Evolutionary conservation across 2,888 invertebrate species (phyloP).

Genomic region (Leistus spinibarbis): DNA sequence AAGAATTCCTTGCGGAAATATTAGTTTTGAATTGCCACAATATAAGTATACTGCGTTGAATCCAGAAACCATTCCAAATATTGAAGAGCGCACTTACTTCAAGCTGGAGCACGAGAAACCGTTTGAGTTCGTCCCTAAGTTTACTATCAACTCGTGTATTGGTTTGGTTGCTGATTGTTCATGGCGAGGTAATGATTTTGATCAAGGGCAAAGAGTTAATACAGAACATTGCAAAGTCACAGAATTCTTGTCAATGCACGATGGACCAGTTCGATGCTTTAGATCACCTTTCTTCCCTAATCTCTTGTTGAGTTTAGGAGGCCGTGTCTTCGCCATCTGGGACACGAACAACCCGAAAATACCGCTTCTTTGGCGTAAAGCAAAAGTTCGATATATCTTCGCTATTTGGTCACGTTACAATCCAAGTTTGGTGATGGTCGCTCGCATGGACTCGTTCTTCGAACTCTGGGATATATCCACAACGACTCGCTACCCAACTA

Average conservation of each 20-base stretch:
- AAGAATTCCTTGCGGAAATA: too few species aligned
- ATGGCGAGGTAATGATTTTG: constrained; percentile 75
- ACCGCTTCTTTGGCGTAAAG: neutral
- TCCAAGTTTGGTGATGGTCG: neutral
- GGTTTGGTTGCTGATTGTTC: constrained; percentile 54
- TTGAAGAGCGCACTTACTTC: constrained; percentile 10
- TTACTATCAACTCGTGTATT: neutral
- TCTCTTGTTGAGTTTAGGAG: constrained; percentile 72
- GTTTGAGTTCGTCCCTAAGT: neutral
- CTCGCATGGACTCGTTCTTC: neutral
- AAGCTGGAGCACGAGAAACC: neutral
- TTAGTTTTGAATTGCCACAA: too few species aligned
- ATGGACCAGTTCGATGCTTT: constrained; percentile 66
- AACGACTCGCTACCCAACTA: constrained; percentile 55
- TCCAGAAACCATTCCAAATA: constrained; percentile 5
- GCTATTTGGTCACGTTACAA: neutral
- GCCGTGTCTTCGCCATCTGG: constrained; percentile 77
- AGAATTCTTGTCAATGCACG: constrained; percentile 62
- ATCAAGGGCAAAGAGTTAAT: constrained; percentile 66
- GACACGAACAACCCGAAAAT: constrained; percentile 48
- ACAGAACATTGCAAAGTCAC: constrained; percentile 61
- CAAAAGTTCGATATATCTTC: neutral
- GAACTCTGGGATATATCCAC: constrained; percentile 64
- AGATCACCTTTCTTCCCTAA: constrained; percentile 68
- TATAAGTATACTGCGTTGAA: neutral